Base-by-base conservation (phyloP, 2,797 vertebrate genomes). In the Myotis myotis region DNA sequence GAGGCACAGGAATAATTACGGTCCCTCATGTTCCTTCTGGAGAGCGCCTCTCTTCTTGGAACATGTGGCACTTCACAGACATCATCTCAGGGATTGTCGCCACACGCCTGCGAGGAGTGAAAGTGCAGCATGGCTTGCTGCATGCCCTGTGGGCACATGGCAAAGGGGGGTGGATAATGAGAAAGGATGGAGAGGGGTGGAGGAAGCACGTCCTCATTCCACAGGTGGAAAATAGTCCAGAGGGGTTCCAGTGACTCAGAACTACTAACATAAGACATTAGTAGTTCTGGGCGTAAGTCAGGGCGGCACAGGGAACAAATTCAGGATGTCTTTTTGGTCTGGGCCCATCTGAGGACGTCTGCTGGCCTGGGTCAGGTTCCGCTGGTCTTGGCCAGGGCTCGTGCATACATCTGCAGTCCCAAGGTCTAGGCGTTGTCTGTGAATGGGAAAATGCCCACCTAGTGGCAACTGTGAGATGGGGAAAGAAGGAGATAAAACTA, bases 41-140 rank as follows among this genome's bases (percentile, higher is more conserved):
- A 81, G 47, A 86, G 84, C 2, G 78, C 57, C 85, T 78, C 83
- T 87, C 93, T 88, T 71, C 90, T 60, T 17, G 7, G 55, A 92
- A 83, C 84, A n/a, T 19, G 72, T 83, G 93, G 74, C 81, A 47
- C 85, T 93, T 92, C 78, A 49, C 71, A 97, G 79, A 96, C 55
- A 17, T 70, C 3, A 0, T 84, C 87, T 72, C 79, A 13, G 75
- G 33, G 53, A 78, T 68, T 5, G 23, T 78, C 15, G 0, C 66
- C 75, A 20, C 87, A 66, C 0, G 11, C 66, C 89, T 64, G 1
- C 2, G 60, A 62, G 72, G 38, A 71, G 30, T 9, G 0, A 5
- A 28, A 6, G 5, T 2, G 0, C 68, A 51, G 57, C 55, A 15
- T 0, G 5, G 57, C 78, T 33, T 33, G 60, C 30, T 3, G 2